phyloP scores from a whole-genome alignment of 2,113 vertebrate genomes.

The Paedocypris sp. region DNA sequence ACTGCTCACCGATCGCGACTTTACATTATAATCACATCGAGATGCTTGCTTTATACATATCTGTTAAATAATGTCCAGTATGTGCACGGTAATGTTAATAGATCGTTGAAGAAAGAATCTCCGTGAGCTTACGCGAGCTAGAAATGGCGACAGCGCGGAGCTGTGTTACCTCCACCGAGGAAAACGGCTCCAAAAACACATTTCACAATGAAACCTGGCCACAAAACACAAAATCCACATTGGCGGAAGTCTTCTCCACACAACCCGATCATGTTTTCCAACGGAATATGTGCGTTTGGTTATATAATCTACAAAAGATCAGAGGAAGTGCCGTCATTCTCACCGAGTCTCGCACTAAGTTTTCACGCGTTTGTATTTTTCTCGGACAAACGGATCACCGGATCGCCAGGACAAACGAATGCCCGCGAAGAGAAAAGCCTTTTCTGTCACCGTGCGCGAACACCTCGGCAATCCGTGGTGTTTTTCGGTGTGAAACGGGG shows the following conservation, averaged over 20 bases:
- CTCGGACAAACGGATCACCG: not conserved
- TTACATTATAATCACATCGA: not conserved
- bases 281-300: not conserved
- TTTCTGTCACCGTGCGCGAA: not conserved
- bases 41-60: not conserved
- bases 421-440: constrained; percentile 1
- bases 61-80: not conserved
- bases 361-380: constrained; percentile 34
- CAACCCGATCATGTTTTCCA: not conserved
- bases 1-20: not conserved
- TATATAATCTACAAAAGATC: constrained; percentile 35
- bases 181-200: constrained; percentile 10
- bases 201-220: not conserved
- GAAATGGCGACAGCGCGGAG: constrained; percentile 38
- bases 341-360: constrained; percentile 7
- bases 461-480: not conserved
- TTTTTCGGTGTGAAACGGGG: constrained; percentile 11
- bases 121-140: constrained; percentile 30
- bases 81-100: constrained; percentile 11
- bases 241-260: constrained; percentile 29
- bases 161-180: constrained; percentile 37
- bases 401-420: not conserved
- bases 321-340: constrained; percentile 27
- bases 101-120: constrained; percentile 17
- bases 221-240: constrained; percentile 1